phyloP scores from a whole-genome alignment of 2,888 invertebrate species.

The Agrenia bidenticulata region DNA sequence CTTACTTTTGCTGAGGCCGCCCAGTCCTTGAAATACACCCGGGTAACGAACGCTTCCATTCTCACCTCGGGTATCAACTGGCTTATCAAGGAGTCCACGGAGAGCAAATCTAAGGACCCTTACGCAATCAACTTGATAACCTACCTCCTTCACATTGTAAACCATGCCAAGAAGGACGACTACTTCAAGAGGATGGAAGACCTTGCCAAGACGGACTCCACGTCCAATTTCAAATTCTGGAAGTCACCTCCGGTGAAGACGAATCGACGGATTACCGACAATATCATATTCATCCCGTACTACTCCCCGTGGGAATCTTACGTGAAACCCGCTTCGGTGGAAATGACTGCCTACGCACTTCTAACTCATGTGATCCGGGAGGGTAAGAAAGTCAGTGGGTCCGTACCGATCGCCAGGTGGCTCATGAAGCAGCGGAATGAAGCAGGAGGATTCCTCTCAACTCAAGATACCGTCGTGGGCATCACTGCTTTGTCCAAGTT shows the following conservation, averaged over 20 bases:
- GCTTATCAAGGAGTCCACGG: neutral
- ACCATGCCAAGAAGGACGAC: conserved; percentile 61
- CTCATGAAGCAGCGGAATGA: conserved; percentile 69
- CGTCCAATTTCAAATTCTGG: conserved; percentile 3
- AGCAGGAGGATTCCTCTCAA: conserved; percentile 70
- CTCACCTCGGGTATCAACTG: conserved; percentile 6
- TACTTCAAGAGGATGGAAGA: conserved; percentile 10
- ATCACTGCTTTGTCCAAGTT: conserved; percentile 27
- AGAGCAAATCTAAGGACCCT: conserved; percentile 54
- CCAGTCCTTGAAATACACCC: too few species aligned
- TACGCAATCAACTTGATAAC: conserved; percentile 75
- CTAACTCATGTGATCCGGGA: conserved; percentile 64
- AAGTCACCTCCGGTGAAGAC: neutral
- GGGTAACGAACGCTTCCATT: too few species aligned
- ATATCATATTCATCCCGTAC: too few species aligned
- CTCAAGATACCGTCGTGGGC: conserved; percentile 56
- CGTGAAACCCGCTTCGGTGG: conserved; percentile 58
- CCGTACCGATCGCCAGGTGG: conserved; percentile 70
- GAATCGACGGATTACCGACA: too few species aligned
- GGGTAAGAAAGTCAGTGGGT: conserved; percentile 26
- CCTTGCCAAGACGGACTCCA: neutral
- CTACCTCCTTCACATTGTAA: conserved; percentile 73
- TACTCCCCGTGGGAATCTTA: neutral
- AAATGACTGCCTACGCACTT: conserved; percentile 85
- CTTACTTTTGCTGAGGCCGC: conserved; percentile 28